Conservation (phyloP, 37 sponge, comb jelly and placozoan genomes). For the Eunapius fragilis region DNA sequence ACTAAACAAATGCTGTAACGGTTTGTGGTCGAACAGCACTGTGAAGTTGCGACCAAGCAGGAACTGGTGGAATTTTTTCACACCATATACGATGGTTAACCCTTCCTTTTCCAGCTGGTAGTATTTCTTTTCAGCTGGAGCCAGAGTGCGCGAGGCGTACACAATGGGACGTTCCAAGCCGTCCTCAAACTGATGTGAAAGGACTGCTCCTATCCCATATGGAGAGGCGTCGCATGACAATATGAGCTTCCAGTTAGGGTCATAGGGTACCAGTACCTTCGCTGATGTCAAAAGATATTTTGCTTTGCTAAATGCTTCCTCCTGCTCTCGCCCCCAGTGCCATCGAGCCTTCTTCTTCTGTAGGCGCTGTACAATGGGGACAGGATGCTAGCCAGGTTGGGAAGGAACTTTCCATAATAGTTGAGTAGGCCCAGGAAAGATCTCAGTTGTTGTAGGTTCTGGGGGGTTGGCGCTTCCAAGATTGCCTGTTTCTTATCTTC, state of each 20-base stretch:
- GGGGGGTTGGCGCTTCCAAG: slow-evolving; percentile 27
- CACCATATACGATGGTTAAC: no score
- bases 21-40: slow-evolving; percentile 46
- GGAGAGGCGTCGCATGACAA: slow-evolving; percentile 47
- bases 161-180: slow-evolving; percentile 41
- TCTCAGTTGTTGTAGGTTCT: slow-evolving; percentile 31
- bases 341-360: slow-evolving; percentile 18
- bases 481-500: not conserved
- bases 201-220: slow-evolving; percentile 56
- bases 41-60: slow-evolving; percentile 8
- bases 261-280: slow-evolving; percentile 32
- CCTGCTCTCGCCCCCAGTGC: slow-evolving; percentile 33
- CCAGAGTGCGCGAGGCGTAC: slow-evolving; percentile 45
- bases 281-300: slow-evolving; percentile 39
- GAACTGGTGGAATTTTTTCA: no score
- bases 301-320: slow-evolving; percentile 35
- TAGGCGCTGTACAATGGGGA: slow-evolving; percentile 32
- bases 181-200: slow-evolving; percentile 40
- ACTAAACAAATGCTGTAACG: slow-evolving; percentile 24
- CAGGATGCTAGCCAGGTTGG: slow-evolving; percentile 43
- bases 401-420: slow-evolving; percentile 47
- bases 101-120: no score
- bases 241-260: slow-evolving; percentile 20
- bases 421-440: slow-evolving; percentile 50
- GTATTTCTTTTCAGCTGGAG: slow-evolving; percentile 44